A percentile compares a stretch with the other conserved stretches of the same genome.
Conservation (phyloP, 2,888 invertebrate species). For the Stegana nigrithorax region DNA sequence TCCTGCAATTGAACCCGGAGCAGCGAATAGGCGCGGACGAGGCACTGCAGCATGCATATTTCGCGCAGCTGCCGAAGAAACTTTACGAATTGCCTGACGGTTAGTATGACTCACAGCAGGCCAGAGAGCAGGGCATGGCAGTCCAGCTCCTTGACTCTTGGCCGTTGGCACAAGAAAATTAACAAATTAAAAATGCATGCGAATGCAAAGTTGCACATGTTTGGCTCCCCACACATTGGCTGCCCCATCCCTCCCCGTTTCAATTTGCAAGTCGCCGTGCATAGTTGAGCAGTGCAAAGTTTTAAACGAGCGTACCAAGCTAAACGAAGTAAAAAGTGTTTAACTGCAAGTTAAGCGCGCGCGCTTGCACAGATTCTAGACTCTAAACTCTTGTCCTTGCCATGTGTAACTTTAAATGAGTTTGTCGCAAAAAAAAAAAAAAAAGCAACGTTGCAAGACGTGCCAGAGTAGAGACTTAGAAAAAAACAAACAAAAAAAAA, state of each 20-base stretch:
- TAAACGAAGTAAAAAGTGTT: too few relatives aligned
- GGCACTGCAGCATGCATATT: conserved; percentile 91
- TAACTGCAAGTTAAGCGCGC: too few relatives aligned
- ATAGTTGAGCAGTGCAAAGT: not conserved
- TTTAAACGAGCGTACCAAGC: too few relatives aligned
- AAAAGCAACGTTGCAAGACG: too few relatives aligned
- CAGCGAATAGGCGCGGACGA: conserved; percentile 87
- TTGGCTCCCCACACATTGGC: too few relatives aligned
- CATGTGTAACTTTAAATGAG: conserved; percentile 10
- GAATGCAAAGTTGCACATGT: conserved; percentile 22
- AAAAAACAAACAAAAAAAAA: not conserved
- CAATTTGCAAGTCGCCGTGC: conserved; percentile 1
- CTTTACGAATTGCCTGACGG: conserved; percentile 93
- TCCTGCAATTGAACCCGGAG: conserved; percentile 88
- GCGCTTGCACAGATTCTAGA: too few relatives aligned
- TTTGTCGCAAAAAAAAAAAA: too few relatives aligned
- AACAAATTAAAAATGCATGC: conserved; percentile 44
- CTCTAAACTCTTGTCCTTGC: too few relatives aligned
- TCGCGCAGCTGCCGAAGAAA: conserved; percentile 88
- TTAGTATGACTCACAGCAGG: conserved; percentile 69
- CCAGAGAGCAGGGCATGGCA: not conserved
- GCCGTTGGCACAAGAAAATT: conserved; percentile 31
- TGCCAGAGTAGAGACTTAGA: too few relatives aligned
- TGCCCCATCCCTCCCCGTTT: too few relatives aligned
- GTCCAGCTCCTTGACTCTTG: too few relatives aligned